Conservation (phyloP, 2,113 vertebrate genomes). For the Callopanchax toddi region DNA sequence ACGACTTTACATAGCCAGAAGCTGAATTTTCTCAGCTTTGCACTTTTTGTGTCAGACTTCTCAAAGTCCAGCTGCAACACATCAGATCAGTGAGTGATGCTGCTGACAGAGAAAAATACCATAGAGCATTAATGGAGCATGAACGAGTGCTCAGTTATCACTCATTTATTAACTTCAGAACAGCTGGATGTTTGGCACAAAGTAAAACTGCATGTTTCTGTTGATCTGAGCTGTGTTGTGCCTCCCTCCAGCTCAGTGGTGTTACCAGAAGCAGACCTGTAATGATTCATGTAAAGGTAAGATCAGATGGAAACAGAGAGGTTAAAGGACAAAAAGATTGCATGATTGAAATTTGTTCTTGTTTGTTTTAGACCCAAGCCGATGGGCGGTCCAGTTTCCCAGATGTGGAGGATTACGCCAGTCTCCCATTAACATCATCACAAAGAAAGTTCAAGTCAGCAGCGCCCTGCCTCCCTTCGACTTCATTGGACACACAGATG, state of each 20-base stretch:
- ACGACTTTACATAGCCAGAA: too few relatives aligned
- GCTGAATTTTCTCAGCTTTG: background rate
- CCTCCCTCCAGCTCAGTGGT: conserved; percentile 77
- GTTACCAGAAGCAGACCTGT: conserved; percentile 77
- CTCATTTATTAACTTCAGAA: conserved; percentile 34
- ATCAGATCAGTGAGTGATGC: background rate
- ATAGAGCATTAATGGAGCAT: conserved; percentile 14
- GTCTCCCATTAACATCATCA: conserved; percentile 89
- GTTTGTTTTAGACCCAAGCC: conserved; percentile 73
- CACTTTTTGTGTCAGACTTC: background rate
- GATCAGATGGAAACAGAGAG: background rate
- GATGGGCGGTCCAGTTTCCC: conserved; percentile 61
- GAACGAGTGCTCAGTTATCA: conserved; percentile 17
- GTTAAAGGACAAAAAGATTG: background rate
- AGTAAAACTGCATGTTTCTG: background rate
- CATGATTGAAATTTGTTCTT: conserved; percentile 2
- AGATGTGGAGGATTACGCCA: conserved; percentile 77
- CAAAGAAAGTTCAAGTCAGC: conserved; percentile 60
- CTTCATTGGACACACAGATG: conserved; percentile 80
- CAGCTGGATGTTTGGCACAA: too few relatives aligned
- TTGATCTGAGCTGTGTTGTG: conserved; percentile 10
- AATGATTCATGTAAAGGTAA: conserved; percentile 75
- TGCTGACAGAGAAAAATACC: conserved; percentile 38
- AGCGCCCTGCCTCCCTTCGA: conserved; percentile 68
- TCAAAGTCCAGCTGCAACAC: conserved; percentile 37